Evolutionary conservation across 2,888 invertebrate genomes (phyloP).

Genomic region (Muschampia plurimacula): DNA sequence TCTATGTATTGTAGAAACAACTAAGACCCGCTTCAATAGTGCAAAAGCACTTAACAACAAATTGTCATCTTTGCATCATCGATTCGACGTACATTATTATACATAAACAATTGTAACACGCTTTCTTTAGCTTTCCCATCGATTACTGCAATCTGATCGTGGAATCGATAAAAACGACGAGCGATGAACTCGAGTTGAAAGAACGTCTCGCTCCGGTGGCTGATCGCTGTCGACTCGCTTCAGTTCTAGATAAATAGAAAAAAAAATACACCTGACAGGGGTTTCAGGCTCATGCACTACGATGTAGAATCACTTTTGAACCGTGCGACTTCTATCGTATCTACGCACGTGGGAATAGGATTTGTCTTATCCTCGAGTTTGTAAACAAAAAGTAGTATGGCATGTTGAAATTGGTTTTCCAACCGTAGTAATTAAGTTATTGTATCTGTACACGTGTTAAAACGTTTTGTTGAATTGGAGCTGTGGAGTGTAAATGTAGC

Average conservation of each 20-base stretch:
- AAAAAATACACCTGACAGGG: slow-evolving; percentile 27
- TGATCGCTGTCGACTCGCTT: slow-evolving; percentile 54
- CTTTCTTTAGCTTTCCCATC: slow-evolving; percentile 57
- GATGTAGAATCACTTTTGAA: slow-evolving; percentile 11
- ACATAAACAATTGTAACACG: slow-evolving; percentile 35
- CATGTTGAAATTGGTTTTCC: slow-evolving; percentile 33
- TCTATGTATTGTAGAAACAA: neutral
- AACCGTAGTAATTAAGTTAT: slow-evolving; percentile 30
- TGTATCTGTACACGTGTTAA: slow-evolving; percentile 22
- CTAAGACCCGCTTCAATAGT: slow-evolving; percentile 3
- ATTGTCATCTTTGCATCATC: slow-evolving; percentile 22
- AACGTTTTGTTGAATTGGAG: slow-evolving; percentile 5
- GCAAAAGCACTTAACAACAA: slow-evolving; percentile 12
- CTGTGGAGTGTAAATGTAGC: neutral
- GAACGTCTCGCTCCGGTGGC: slow-evolving; percentile 76
- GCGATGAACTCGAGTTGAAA: slow-evolving; percentile 79
- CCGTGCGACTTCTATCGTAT: slow-evolving; percentile 35
- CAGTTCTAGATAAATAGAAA: slow-evolving; percentile 28
- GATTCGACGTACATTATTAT: slow-evolving; percentile 30
- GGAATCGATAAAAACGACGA: slow-evolving; percentile 65
- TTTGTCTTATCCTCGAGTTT: slow-evolving; percentile 46
- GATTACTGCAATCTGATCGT: slow-evolving; percentile 64
- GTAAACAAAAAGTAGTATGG: slow-evolving; percentile 38
- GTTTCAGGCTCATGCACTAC: slow-evolving; percentile 23
- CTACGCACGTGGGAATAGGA: slow-evolving; percentile 54